Conservation (phyloP, 2,797 vertebrate genomes). For the Anas flavirostris region DNA sequence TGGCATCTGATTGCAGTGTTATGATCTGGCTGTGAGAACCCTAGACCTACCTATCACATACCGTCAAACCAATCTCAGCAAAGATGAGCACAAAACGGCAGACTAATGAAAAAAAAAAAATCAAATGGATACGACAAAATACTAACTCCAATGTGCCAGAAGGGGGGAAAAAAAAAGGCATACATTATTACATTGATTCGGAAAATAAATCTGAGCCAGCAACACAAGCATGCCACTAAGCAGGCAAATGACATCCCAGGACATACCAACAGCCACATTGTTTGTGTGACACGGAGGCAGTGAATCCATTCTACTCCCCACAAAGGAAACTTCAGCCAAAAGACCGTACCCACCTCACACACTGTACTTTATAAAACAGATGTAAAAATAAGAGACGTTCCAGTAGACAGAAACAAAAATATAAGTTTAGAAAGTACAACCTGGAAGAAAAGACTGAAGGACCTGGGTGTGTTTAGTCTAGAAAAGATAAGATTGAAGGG, state of each 20-base stretch:
- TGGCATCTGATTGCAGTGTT: not conserved
- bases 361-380: not conserved
- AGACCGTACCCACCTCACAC: not conserved
- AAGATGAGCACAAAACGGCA: not conserved
- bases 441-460: not conserved
- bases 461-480: constrained; percentile 11
- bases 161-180: not conserved
- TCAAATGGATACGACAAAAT: not conserved
- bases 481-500: not conserved
- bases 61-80: not conserved
- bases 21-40: not conserved
- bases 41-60: not conserved
- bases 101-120: too few species aligned
- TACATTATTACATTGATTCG: not conserved
- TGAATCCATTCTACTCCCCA: not conserved
- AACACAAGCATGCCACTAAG: not conserved
- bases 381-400: not conserved
- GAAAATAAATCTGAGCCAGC: not conserved
- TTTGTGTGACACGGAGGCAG: not conserved
- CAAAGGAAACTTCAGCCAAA: not conserved
- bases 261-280: accelerated
- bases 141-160: not conserved
- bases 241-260: not conserved
- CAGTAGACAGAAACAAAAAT: not conserved
- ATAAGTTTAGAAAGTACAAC: not conserved